Base-by-base conservation (phyloP, 2,113 vertebrate genomes). In the Mystacornis crossleyi region DNA sequence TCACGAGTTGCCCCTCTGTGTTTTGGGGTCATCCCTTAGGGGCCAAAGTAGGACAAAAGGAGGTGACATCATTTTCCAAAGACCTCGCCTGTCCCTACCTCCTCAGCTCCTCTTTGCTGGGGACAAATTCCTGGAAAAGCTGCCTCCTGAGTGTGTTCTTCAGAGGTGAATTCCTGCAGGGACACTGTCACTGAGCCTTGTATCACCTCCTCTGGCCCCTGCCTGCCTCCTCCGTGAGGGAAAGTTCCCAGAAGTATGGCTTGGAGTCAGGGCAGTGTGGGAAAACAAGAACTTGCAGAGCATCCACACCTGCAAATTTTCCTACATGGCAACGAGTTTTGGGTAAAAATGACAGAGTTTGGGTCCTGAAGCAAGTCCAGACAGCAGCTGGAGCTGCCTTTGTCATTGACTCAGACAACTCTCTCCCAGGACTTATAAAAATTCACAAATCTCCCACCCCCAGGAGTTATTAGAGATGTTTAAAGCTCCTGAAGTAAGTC, bases 191-290 rank as follows among this genome's bases (percentile, higher is more conserved):
- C 70, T 20, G 13, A 42, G 60, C 12, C 50, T 43, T n/a, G 24
- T 4, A 5, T 14, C 25, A 10, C 28, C 12, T 25, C 0, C 1
- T 14, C 25, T 50, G 36, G 18, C 43, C 6, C 74, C 24, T 14
- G 51, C n/a, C 42, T 4, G 0, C 48, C n/a, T n/a, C 47, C 50
- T 11, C 79, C 19, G 23, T 19, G 23, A 29, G 25, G 47, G 79
- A 29, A 34, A 24, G 14, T 17, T 62, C 58, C 45, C 11, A 45
- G 12, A 61, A n/a, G 5, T 1, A 6, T 0, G 3, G 14, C 15
- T 23, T 57, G 48, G 65, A 90, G n/a, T 33, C 21, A 12, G 2
- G 2, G 36, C 58, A 70, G 3, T 7, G 47, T 3, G n/a, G 60
- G 28, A 55, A 29, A 90, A 38, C 29, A 67, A 55, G 45, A 81